phyloP scores from a whole-genome alignment of 2,113 vertebrate species.

The Petroica traversi region DNA sequence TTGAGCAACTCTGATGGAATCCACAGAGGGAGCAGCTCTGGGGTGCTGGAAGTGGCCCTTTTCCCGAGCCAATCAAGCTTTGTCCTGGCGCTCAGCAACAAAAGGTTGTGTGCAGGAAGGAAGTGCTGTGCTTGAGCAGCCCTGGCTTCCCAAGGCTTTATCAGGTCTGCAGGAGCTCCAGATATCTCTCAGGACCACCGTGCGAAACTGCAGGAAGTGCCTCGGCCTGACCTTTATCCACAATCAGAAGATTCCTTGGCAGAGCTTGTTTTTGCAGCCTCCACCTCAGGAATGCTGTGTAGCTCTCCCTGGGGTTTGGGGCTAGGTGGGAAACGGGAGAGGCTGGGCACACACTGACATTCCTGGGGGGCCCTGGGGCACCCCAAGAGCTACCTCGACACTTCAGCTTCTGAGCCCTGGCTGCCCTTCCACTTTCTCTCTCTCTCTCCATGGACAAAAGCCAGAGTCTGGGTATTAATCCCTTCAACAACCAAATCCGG shows the following conservation, averaged over 20 bases:
- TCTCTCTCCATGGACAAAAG: neutral
- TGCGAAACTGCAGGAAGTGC: constrained; percentile 43
- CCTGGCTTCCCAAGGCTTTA: constrained; percentile 5
- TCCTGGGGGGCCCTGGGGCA: neutral
- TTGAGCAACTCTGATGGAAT: neutral
- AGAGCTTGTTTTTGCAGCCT: constrained; percentile 33
- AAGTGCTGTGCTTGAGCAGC: neutral
- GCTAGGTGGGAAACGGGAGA: neutral
- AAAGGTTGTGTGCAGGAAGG: constrained; percentile 34
- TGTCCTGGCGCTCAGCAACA: neutral
- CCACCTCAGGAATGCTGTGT: neutral
- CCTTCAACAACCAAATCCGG: neutral
- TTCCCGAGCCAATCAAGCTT: neutral
- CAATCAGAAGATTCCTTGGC: constrained; percentile 39
- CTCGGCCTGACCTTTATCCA: constrained; percentile 48
- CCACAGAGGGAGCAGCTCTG: neutral
- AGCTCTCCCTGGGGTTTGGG: neutral
- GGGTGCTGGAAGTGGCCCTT: neutral
- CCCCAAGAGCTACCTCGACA: neutral
- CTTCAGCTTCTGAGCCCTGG: neutral
- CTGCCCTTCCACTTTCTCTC: neutral
- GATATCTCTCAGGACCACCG: constrained; percentile 36
- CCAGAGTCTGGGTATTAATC: neutral
- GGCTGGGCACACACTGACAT: neutral
- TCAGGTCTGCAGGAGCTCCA: constrained; percentile 3